phyloP scores from a whole-genome alignment of 1,140 invertebrate species.

The Heliconius melpomene region DNA sequence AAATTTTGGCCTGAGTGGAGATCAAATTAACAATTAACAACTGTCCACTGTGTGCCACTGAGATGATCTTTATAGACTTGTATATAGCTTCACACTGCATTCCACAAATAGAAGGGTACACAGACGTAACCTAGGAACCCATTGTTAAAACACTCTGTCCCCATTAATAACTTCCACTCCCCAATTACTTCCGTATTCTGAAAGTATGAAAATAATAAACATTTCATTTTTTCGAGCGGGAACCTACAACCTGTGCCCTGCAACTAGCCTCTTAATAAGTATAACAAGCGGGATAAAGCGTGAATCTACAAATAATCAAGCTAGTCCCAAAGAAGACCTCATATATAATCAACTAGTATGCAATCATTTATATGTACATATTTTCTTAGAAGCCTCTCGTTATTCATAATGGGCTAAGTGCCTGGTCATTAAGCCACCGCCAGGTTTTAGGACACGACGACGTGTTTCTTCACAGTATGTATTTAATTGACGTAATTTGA shows the following conservation, averaged over 20 bases:
- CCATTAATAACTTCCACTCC: no score
- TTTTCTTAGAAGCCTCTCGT: slow-evolving; percentile 7
- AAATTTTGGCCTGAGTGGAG: no score
- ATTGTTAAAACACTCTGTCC: no score
- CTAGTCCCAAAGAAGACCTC: neutral
- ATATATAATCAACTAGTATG: neutral
- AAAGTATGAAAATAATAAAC: neutral
- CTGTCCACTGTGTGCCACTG: no score
- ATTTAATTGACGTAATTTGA: slow-evolving; percentile 22
- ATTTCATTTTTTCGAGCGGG: neutral
- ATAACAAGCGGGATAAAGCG: neutral
- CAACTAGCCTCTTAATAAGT: neutral
- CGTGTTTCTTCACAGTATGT: slow-evolving; percentile 1
- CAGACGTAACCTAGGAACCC: no score
- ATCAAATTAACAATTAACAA: no score
- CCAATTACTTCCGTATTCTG: no score
- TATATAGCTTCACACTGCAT: neutral
- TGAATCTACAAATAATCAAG: neutral
- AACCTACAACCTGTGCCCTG: neutral
- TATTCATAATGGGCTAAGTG: neutral
- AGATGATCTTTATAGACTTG: no score
- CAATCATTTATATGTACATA: neutral
- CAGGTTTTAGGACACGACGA: slow-evolving; percentile 15
- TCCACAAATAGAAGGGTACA: no score
- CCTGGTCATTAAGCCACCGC: slow-evolving; percentile 15